These are phyloP conservation scores for Ladona fulva DNA, from an alignment of 1,140 invertebrate genomes.

Conservation along the genomic window DNA sequence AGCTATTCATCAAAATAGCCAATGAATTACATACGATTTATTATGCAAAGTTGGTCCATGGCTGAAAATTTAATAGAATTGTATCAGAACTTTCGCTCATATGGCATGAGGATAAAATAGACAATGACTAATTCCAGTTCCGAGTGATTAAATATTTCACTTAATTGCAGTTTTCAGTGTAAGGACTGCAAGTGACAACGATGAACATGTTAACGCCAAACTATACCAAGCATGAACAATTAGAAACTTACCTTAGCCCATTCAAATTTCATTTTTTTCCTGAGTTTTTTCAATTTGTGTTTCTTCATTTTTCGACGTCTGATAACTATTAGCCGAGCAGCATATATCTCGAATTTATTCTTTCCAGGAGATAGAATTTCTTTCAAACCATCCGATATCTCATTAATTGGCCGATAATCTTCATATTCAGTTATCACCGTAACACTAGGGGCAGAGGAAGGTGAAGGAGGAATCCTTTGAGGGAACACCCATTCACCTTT, in stretches of 20 bases:
- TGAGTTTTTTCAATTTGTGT: conserved; percentile 69
- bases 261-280: conserved; percentile 64
- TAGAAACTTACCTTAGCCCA: conserved; percentile 48
- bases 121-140: too few relatives aligned
- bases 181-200: too few relatives aligned
- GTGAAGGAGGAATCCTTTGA: neutral
- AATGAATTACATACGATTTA: too few relatives aligned
- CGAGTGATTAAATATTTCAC: too few relatives aligned
- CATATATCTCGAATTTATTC: conserved; percentile 48
- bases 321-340: conserved; percentile 63
- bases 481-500: neutral
- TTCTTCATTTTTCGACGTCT: conserved; percentile 76
- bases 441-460: neutral
- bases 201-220: too few relatives aligned
- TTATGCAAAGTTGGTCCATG: too few relatives aligned
- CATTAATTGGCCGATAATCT: neutral
- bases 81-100: too few relatives aligned
- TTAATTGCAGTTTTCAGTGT: too few relatives aligned
- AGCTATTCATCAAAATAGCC: too few relatives aligned
- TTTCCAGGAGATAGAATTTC: neutral
- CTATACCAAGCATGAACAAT: too few relatives aligned
- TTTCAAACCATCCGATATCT: neutral
- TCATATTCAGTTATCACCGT: neutral
- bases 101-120: too few relatives aligned
- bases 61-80: too few relatives aligned